Percentiles rank a stretch among this genome's conserved stretches.
phyloP scores from a whole-genome alignment of 2,797 vertebrate genomes.

The Amniataba percoides region DNA sequence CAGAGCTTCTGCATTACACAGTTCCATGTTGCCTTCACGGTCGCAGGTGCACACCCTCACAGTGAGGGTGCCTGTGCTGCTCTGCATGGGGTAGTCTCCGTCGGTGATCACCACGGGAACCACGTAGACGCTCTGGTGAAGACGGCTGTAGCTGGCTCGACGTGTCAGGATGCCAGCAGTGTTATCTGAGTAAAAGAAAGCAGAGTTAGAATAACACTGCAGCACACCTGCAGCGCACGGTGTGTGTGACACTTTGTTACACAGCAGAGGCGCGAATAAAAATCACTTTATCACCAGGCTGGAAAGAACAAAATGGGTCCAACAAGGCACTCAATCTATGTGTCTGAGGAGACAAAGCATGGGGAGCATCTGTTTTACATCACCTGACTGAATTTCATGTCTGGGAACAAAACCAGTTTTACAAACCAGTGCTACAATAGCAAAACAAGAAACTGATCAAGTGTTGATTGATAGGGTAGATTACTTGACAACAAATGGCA shows the following conservation, averaged over 20 bases:
- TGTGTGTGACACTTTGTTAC: conserved; percentile 8
- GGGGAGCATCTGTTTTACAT: background rate
- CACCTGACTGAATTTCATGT: background rate
- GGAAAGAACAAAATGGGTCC: background rate
- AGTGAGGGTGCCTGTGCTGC: conserved; percentile 94
- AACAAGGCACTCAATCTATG: background rate
- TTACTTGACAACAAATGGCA: background rate
- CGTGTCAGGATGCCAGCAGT: conserved; percentile 92
- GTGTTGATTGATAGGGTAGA: too few relatives aligned
- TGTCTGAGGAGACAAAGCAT: background rate
- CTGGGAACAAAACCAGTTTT: background rate
- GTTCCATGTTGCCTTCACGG: conserved; percentile 91
- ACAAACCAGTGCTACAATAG: background rate
- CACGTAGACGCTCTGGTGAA: conserved; percentile 89
- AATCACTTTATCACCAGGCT: conserved; percentile 11
- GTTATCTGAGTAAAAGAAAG: conserved; percentile 87
- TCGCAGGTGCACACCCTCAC: conserved; percentile 95
- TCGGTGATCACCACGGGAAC: conserved; percentile 94
- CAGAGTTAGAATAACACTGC: background rate
- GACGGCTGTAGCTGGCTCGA: conserved; percentile 88
- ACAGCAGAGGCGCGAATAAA: background rate
- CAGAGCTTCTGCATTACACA: conserved; percentile 91
- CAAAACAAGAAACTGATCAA: too few relatives aligned
- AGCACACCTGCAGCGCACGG: conserved; percentile 1
- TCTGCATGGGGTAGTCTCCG: conserved; percentile 91